Evolutionary conservation across 2,888 invertebrate species (phyloP), one percentile per base, ranked within the genome.

Genomic region (Ariolimax columbianus): DNA sequence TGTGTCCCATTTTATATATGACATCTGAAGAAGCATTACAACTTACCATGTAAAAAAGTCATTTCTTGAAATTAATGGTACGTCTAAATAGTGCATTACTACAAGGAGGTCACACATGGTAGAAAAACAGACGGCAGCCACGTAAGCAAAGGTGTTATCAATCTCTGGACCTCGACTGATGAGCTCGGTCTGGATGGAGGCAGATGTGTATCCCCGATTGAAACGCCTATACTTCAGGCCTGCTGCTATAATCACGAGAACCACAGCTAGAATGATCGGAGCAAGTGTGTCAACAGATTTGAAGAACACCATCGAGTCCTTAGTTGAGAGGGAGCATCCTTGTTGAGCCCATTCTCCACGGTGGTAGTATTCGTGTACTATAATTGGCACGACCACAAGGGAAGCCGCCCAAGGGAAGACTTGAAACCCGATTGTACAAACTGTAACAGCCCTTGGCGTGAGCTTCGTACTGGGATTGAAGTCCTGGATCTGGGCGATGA

Each of bases 111-210:
- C 68, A 47, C 79, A 66, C 2, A 14, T 7, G n/a, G 40, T 66
- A 30, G 79, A 40, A 19, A 68, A 33, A 19, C 30, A 23, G 1
- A 79, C 40, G 17, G 68, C 66, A 30, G 36, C 17, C 33, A 79
- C 33, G 79, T 79, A 79, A 68, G 68, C 66, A 33, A 38, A 17
- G 9, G n/a, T 66, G 68, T 40, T 79, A 68, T 79, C 79, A 30
- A 79, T 79, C 66, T 66, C 66, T 43, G 79, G 79, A 11, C 68
- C 66, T 68, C 47, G 66, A 30, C 30, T 40, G 6, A 79, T 40
- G 0, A 79, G 68, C 68, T 79, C 47, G 47, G 17, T 17, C 47
- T 47, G 47, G 9, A 47, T 47, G 47, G 47, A 47, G 17, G 9
- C 17, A 11, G 47, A 47, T 47, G 47, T 11, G 17, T 17, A 11